These are phyloP conservation scores for Drosophila baimaii DNA, from an alignment of 1,140 invertebrate genomes.

Conservation along the genomic window DNA sequence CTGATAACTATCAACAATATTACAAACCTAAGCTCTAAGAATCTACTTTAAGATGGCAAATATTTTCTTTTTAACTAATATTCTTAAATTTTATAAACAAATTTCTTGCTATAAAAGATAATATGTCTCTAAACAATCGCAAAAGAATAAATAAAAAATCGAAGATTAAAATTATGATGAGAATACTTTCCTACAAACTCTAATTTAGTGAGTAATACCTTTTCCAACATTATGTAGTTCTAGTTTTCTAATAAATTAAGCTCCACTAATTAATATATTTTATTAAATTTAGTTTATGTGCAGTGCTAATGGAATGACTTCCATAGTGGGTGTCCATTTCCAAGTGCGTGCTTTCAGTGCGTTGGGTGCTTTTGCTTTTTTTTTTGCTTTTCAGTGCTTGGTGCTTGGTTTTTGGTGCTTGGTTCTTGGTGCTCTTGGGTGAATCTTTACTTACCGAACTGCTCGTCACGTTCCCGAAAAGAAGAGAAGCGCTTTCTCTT, in stretches of 20 bases:
- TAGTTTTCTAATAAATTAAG: not conserved
- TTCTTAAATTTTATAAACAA: too few species aligned
- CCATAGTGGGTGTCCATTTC: constrained; percentile 17
- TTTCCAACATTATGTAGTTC: not conserved
- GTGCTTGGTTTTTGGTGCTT: not conserved
- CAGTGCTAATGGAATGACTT: constrained; percentile 29
- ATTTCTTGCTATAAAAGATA: too few species aligned
- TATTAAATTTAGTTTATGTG: not conserved
- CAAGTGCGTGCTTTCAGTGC: not conserved
- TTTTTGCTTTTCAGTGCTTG: constrained; percentile 3
- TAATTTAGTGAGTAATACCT: not conserved
- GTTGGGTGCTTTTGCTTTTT: constrained; percentile 42
- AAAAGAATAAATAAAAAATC: too few species aligned
- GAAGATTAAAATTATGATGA: not conserved
- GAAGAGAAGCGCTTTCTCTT: constrained; percentile 74
- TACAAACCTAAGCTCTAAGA: too few species aligned
- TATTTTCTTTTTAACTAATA: too few species aligned
- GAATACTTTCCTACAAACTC: not conserved
- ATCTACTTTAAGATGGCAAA: too few species aligned
- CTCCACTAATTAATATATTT: not conserved
- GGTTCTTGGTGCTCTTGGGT: constrained; percentile 2
- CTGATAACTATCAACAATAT: too few species aligned
- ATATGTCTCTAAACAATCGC: too few species aligned
- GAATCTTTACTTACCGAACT: constrained; percentile 73
- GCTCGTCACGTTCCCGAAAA: constrained; percentile 79